A percentile compares a stretch with the other conserved stretches of the same genome.
Evolutionary conservation across 2,888 invertebrate genomes (phyloP).

Genomic region (Cyrtodaria siliqua): DNA sequence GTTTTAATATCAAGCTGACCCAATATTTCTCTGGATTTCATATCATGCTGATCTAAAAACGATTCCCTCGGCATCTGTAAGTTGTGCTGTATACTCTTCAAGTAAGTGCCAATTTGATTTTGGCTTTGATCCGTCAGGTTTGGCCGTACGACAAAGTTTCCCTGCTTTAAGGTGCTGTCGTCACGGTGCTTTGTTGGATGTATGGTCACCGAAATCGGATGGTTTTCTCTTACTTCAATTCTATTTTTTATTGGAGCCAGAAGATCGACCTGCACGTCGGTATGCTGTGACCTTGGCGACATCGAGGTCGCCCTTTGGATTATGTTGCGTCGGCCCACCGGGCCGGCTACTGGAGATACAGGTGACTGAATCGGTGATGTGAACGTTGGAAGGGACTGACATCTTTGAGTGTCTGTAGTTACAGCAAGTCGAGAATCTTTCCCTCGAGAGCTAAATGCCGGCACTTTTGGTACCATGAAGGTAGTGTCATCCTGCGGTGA

Average conservation of each 20-base stretch:
- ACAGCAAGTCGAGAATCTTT: constrained; percentile 10
- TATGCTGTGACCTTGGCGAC: constrained; percentile 42
- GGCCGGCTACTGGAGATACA: constrained; percentile 27
- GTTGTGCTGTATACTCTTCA: constrained; percentile 58
- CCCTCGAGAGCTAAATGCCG: constrained; percentile 27
- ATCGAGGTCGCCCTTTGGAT: constrained; percentile 51
- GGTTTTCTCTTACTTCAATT: constrained; percentile 37
- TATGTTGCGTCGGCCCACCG: constrained; percentile 16
- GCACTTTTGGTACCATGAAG: constrained; percentile 58
- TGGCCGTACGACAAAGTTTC: constrained; percentile 1
- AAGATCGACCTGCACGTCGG: constrained; percentile 10
- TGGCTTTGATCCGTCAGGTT: constrained; percentile 14
- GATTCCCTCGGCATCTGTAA: constrained; percentile 50
- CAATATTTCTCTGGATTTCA: constrained; percentile 2
- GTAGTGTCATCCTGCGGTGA: constrained; percentile 28
- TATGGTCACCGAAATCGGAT: constrained; percentile 31
- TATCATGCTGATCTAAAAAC: no score
- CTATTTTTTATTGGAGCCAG: constrained; percentile 15
- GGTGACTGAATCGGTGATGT: constrained; percentile 43
- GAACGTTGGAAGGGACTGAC: constrained; percentile 35
- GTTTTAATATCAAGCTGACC: constrained; percentile 7
- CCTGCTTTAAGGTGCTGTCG: background rate
- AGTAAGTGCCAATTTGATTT: constrained; percentile 33
- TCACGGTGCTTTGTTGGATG: constrained; percentile 14
- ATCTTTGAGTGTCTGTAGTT: constrained; percentile 14